Base-by-base conservation (phyloP, 2,113 vertebrate genomes). In the Gorsachius goisagi region DNA sequence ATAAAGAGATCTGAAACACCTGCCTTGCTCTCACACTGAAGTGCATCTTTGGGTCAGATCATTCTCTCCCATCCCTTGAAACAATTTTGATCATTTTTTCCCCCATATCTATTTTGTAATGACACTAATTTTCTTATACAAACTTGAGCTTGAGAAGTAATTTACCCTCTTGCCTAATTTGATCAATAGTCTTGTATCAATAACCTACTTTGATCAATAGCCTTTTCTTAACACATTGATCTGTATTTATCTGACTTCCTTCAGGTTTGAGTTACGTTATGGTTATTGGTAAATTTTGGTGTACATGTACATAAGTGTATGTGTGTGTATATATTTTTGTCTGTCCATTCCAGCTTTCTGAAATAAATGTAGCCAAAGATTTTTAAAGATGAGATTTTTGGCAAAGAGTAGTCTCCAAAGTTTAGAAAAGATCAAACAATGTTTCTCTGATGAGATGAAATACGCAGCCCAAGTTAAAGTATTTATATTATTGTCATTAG, bases 321-420 rank as follows among this genome's bases (percentile, higher is more conserved):
- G 12, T 37, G 1, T 39, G 9, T 33, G 0, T 47, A 0, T 19
- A 5, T 44, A 0, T 32, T 20, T 79, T 39, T 68, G 2, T 58
- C 15, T 63, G 8, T 50, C 7, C 9, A 15, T 67, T 52, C 11
- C 6, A 24, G 49, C 19, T 67, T 84, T 82, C 45, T 71, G 41
- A 88, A 85, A 84, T 30, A 80, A 52, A 66, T 8, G 8, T 35
- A 55, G 4, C 6, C 56, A 85, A 22, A 72, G 6, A 24, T 62
- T 62, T 52, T 58, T 74, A 53, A 85, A 44, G 9, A 75, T 33
- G 8, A 64, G 26, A 22, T 56, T 81, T 92, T 71, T 77, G 28
- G 18, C n/a, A 81, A 84, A 64, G 4, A 47, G 10, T 55, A 52
- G 2, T 32, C 32, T 68, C 20, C 20, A 23, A 90, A 81, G 14